Evolutionary conservation across 2,797 vertebrate species (phyloP), one percentile per base, ranked within the genome.

Genomic region (Telmatherina bonti): DNA sequence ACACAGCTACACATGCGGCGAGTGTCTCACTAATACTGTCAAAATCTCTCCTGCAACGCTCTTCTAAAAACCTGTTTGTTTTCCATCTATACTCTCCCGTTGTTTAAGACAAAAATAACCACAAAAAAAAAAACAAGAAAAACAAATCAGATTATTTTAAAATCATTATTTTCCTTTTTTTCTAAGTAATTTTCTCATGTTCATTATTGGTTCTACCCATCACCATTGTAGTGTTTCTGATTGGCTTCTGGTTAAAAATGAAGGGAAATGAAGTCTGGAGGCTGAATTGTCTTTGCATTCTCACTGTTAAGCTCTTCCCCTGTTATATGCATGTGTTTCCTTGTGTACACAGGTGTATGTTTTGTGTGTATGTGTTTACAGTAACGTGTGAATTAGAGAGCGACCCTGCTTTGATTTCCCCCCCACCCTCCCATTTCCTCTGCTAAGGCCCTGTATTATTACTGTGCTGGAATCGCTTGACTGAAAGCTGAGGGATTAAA

Each of bases 401-500:
- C 71, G 51, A 63, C 68, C 64, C 66, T 33, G 52, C 80, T 89
- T 88, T 90, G 82, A 88, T 87, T 75, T 64, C 26, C 12, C 47
- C 31, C 31, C 15, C 18, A 15, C 10, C 11, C 24, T 70, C 63
- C 20, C 70, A 72, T 81, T 91, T 92, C 88, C 89, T 91, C 70
- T 71, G 43, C 78, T 78, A 49, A 79, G 82, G 77, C 79, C 64
- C 83, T 76, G 67, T 87, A 87, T 89, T 85, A 87, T 91, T 85
- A 79, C 82, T 29, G 73, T 76, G 68, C 87, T 85, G 82, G 84
- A 84, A 91, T 74, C 56, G 31, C 80, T 85, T 88, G 85, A 88
- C 85, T 92, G 84, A 89, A 79, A 90, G 84, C 84, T 90, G 85
- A 55, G 76, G 90, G 88, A 93, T 93, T 93, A 92, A 91, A 91